Evolutionary conservation across 2,113 vertebrate genomes (phyloP), one percentile per base, ranked within the genome.

Genomic region (Hiodon alosoides): DNA sequence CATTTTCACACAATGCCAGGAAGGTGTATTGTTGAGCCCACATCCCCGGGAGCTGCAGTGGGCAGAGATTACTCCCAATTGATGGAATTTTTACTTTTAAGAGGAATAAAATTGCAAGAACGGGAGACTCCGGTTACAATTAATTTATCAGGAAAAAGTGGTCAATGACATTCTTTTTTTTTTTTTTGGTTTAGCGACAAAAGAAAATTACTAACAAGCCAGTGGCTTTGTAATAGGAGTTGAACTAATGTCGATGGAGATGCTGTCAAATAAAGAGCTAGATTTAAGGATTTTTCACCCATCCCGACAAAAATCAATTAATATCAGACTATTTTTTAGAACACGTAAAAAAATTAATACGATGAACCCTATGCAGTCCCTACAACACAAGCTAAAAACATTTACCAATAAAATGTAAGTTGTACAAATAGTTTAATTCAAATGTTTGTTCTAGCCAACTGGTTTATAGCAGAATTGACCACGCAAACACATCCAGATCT

Each of bases 21-120:
- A 67, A 67, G 64, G 64, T 67, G 7, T 17, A 17, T n/a, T 67
- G 64, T 67, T 67, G 64, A 67, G 31, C 17, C 47, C 64, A 67
- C 46, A 67, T 67, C 64, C 64, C 64, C 11, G 5, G 7, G 9
- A 10, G 7, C 11, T 13, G 31, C 31, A 31, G 31, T 31, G 31
- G 31, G 16, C 61, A 3, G 6, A 17, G 4, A 64, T 7, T 17
- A 7, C 61, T 64, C 3, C 14, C 14, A 16, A 16, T 17, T 7
- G 61, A 64, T 6, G 1, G 46, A 31, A 67, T 67, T 47, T 17
- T 31, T 31, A 31, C 31, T 31, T 31, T 31, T 31, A 31, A 31
- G 31, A 31, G 31, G 31, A 31, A n/a, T 2, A 47, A 67, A 67
- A 47, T 46, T 4, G 46, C 31, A 31, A 31, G 64, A 31, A 67